A percentile compares a stretch with the other conserved stretches of the same genome.
These are phyloP conservation scores for Melitaea athalia DNA, from an alignment of 2,888 invertebrate species.

Conservation along the genomic window DNA sequence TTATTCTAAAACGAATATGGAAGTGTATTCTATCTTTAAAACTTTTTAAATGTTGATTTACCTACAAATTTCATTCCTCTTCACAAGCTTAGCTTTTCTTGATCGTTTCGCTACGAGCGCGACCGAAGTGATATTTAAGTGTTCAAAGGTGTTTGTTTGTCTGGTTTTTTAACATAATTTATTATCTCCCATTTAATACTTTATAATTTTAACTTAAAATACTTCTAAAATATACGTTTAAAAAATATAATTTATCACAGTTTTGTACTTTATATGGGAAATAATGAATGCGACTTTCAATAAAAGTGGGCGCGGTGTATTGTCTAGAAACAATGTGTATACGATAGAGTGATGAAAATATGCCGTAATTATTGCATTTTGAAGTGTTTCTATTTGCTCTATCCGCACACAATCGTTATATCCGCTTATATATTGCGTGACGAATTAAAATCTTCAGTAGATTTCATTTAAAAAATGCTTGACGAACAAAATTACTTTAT, in stretches of 20 bases:
- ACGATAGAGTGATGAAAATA: not conserved
- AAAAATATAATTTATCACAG: not conserved
- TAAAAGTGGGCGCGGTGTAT: slow-evolving; percentile 7
- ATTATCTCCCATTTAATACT: not conserved
- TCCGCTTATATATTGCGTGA: not conserved
- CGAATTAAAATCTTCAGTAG: not conserved
- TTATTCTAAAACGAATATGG: too few species aligned
- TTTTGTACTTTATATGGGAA: not conserved
- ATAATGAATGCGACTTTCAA: not conserved
- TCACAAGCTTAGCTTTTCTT: not conserved
- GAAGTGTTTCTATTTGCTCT: not conserved
- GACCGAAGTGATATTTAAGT: not conserved
- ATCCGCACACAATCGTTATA: not conserved
- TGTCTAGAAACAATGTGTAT: not conserved
- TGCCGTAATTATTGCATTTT: not conserved
- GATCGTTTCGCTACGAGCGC: not conserved
- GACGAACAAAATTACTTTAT: too few species aligned
- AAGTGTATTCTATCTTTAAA: not conserved
- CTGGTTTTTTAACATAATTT: not conserved
- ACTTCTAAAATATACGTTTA: not conserved
- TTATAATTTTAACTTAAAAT: too few species aligned
- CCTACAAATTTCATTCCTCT: too few species aligned
- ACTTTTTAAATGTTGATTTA: not conserved
- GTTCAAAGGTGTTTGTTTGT: not conserved
- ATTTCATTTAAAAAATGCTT: not conserved